These are phyloP conservation scores for Smithornis capensis DNA, from an alignment of 2,113 vertebrate species.

Conservation along the genomic window DNA sequence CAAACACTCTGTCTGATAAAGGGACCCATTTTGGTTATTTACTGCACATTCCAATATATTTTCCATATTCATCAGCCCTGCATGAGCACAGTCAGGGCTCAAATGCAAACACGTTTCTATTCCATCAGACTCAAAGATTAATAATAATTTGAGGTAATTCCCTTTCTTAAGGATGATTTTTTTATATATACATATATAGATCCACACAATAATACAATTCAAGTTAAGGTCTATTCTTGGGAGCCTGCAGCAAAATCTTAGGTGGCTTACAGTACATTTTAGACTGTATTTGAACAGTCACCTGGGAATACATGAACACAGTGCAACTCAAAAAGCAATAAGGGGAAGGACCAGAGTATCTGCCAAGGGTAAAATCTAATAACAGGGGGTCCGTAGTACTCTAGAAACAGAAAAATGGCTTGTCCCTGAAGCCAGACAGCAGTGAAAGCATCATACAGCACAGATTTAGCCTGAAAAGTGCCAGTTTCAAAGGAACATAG, in stretches of 20 bases:
- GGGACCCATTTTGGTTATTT: background rate
- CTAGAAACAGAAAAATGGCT: background rate
- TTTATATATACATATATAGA: background rate
- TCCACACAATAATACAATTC: background rate
- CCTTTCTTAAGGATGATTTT: background rate
- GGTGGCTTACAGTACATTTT: background rate
- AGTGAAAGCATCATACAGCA: background rate
- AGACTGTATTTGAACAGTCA: background rate
- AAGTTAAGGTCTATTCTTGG: background rate
- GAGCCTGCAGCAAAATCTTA: background rate
- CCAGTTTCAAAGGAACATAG: background rate
- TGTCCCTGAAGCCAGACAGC: background rate
- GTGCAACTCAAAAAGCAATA: conserved; percentile 33
- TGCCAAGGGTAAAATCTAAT: conserved; percentile 32
- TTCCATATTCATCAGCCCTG: background rate
- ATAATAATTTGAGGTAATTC: background rate
- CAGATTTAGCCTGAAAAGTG: background rate
- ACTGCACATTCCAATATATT: background rate
- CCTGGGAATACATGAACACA: background rate
- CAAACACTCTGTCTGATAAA: background rate
- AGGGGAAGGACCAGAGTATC: background rate
- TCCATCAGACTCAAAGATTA: background rate
- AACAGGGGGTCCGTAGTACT: background rate
- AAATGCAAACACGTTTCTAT: background rate
- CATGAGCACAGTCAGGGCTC: background rate